Conservation (phyloP, 2,888 invertebrate species). For the Epistrophella euchroma region DNA sequence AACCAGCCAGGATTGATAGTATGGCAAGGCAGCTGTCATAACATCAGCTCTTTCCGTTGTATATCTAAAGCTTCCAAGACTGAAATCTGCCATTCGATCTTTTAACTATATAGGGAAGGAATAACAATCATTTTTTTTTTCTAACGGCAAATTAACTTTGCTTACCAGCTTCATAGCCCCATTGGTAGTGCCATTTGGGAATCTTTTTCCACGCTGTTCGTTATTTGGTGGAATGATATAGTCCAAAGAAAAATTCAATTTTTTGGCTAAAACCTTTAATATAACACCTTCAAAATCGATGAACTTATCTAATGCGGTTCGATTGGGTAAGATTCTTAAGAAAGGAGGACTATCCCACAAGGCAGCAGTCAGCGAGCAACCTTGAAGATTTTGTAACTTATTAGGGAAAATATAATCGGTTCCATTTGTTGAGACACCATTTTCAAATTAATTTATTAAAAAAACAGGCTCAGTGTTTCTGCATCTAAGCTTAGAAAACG, state of each 20-base stretch:
- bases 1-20: slow-evolving; percentile 77
- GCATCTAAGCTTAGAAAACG: slow-evolving; percentile 52
- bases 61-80: slow-evolving; percentile 78
- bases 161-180: slow-evolving; percentile 77
- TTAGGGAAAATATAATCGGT: slow-evolving; percentile 72
- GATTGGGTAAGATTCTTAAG: slow-evolving; percentile 58
- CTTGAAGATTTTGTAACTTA: slow-evolving; percentile 70
- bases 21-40: slow-evolving; percentile 76
- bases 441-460: slow-evolving; percentile 63
- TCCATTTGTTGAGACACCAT: background rate
- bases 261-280: slow-evolving; percentile 72
- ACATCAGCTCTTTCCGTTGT: slow-evolving; percentile 72
- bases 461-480: slow-evolving; percentile 57
- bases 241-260: slow-evolving; percentile 77
- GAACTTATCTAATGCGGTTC: slow-evolving; percentile 56
- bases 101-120: slow-evolving; percentile 64
- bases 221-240: slow-evolving; percentile 71
- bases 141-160: background rate
- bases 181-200: slow-evolving; percentile 76
- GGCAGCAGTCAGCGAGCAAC: slow-evolving; percentile 73
- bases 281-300: slow-evolving; percentile 77
- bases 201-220: slow-evolving; percentile 73
- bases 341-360: slow-evolving; percentile 77
- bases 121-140: background rate
- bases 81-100: slow-evolving; percentile 73